Evolutionary conservation across 1,140 invertebrate genomes (phyloP).

Genomic region (Pseudomyrmex gracilis): DNA sequence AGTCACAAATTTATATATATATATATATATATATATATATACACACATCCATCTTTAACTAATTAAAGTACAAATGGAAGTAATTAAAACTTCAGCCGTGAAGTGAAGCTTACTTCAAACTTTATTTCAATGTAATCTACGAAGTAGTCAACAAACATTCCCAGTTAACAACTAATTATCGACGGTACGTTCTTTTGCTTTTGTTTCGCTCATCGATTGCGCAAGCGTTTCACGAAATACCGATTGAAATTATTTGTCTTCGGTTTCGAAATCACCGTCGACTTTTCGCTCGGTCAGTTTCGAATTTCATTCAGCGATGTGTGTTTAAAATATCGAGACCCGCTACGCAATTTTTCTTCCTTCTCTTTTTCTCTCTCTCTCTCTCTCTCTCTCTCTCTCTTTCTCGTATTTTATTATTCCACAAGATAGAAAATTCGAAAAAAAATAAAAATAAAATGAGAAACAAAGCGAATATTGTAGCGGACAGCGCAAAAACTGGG

Average conservation of each 20-base stretch:
- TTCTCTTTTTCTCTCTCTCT: background rate
- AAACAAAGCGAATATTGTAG: background rate
- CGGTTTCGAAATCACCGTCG: slow-evolving; percentile 36
- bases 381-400: slow-evolving; percentile 5
- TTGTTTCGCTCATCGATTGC: background rate
- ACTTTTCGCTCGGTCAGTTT: slow-evolving; percentile 13
- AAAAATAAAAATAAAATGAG: slow-evolving; percentile 67
- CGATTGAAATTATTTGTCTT: background rate
- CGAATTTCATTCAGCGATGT: background rate
- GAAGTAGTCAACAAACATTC: background rate
- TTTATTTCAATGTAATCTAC: slow-evolving; percentile 2
- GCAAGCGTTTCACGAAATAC: no score
- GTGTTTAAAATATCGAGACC: background rate
- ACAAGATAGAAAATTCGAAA: slow-evolving; percentile 69
- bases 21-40: no score
- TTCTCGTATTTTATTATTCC: slow-evolving; percentile 61
- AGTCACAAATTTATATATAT: background rate
- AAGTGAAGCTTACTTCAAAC: background rate
- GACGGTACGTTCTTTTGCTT: background rate
- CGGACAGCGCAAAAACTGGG: slow-evolving; percentile 18
- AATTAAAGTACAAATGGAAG: background rate
- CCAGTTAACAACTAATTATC: background rate
- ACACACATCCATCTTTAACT: background rate
- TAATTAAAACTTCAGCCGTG: no score
- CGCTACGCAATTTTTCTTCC: slow-evolving; percentile 38